A percentile compares a stretch with the other conserved stretches of the same genome.
phyloP scores from a whole-genome alignment of 2,113 vertebrate genomes.

The Stercorarius parasiticus region DNA sequence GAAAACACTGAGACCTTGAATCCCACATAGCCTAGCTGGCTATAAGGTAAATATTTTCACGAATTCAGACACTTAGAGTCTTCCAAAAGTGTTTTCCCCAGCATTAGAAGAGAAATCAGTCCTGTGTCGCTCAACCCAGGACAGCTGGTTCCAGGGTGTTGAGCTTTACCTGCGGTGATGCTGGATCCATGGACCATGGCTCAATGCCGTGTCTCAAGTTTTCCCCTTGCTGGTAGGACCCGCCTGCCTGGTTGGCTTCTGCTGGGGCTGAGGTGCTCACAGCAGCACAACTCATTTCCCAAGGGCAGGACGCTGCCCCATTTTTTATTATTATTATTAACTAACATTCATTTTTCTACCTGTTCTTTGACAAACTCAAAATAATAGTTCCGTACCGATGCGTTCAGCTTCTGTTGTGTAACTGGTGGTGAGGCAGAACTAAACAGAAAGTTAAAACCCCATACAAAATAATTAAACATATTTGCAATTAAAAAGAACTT shows the following conservation, averaged over 20 bases:
- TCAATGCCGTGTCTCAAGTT: rapidly evolving
- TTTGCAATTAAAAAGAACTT: not conserved
- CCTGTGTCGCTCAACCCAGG: too few relatives aligned
- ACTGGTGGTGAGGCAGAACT: not conserved
- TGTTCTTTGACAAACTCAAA: not conserved
- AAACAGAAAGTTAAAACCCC: not conserved
- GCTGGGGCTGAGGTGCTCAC: not conserved
- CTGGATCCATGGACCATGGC: rapidly evolving
- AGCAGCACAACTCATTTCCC: not conserved
- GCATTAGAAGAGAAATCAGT: too few relatives aligned
- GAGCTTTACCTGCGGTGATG: not conserved
- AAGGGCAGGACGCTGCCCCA: not conserved
- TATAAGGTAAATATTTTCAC: too few relatives aligned
- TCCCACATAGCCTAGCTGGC: too few relatives aligned
- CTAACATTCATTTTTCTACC: not conserved
- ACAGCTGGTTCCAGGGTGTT: too few relatives aligned
- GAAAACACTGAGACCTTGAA: too few relatives aligned
- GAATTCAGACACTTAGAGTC: too few relatives aligned
- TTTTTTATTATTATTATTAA: not conserved
- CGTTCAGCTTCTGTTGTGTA: not conserved
- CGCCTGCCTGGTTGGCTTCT: not conserved
- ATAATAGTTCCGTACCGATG: not conserved
- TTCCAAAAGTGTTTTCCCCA: too few relatives aligned
- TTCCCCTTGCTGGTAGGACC: not conserved
- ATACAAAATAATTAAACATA: not conserved